Base-by-base conservation (phyloP, 1,140 invertebrate genomes). In the Antheraea pernyi region DNA sequence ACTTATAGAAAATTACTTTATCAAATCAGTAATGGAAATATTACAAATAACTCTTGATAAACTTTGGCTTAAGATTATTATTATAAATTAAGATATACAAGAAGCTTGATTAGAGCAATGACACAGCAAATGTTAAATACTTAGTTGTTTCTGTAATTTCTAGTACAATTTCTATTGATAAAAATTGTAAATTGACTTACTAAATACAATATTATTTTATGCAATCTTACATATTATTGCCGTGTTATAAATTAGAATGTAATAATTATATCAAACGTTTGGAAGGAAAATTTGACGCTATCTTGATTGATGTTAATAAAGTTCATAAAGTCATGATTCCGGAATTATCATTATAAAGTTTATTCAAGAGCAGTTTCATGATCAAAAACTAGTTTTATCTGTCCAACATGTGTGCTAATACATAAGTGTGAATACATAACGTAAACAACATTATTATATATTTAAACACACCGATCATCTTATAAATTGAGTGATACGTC, bases 301-400 rank as follows among this genome's bases (percentile, higher is more conserved):
- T 53, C 6, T 13, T n/a, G 10, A 53, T 53, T 53, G 46, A 53
- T 13, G 46, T 53, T 53, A 53, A 53, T 53, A 53, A 53, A 53
- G 46, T 53, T 53, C 46, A 53, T 53, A 13, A 53, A 53, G 46
- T 53, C 16, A 53, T 53, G 46, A 53, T 13, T 53, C 46, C 11
- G 46, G 16, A 53, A 53, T 53, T 53, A 53, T 53, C 46, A n/a
- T 53, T 53, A 53, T n/a, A 11, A 1, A 53, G 46, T 16, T 13
- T 53, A 53, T 53, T 16, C 11, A 13, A 53, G 46, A 53, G 62
- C 36, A 42, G 53, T 42, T 53, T 53, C 19, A 53, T 6, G 46
- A 53, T 53, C 46, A 53, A 53, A 37, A 67, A 67, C 65, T 37
- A 62, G 68, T 64, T 64, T 16, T 69, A 63, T 69, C 68, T 62